Percentiles rank a stretch among this genome's conserved stretches.
phyloP scores from a whole-genome alignment of 2,797 vertebrate genomes.

The Onychomys torridus region DNA sequence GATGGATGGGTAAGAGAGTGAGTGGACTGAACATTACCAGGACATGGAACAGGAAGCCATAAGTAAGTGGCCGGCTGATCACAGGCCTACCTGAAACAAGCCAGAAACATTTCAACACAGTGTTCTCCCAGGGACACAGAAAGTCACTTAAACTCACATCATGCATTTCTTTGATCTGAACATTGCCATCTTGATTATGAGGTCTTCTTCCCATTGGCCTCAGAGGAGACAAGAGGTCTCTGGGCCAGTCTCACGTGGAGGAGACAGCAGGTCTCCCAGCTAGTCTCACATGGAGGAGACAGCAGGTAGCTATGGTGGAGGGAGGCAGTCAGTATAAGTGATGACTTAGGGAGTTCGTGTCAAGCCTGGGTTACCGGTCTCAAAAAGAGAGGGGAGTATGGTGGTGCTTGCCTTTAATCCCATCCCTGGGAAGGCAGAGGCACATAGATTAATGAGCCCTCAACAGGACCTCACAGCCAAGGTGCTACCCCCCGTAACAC shows the following conservation, averaged over 20 bases:
- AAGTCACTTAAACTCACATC: not conserved
- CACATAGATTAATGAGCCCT: not conserved
- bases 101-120: not conserved
- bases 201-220: not conserved
- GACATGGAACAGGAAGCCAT: not conserved
- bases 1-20: not conserved
- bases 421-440: not conserved
- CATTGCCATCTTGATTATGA: not conserved
- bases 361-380: not conserved
- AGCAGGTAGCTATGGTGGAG: not conserved
- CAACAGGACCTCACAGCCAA: not conserved
- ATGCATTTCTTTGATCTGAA: not conserved
- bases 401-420: not conserved
- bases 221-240: not conserved
- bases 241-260: not conserved
- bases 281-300: not conserved
- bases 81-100: constrained; percentile 33
- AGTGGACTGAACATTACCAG: not conserved
- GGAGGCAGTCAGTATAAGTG: no score
- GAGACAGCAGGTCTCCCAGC: not conserved
- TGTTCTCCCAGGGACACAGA: not conserved
- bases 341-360: not conserved
- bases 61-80: not conserved
- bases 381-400: not conserved
- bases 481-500: not conserved